Conservation (phyloP, 2,888 invertebrate species). For the Altica lythri region DNA sequence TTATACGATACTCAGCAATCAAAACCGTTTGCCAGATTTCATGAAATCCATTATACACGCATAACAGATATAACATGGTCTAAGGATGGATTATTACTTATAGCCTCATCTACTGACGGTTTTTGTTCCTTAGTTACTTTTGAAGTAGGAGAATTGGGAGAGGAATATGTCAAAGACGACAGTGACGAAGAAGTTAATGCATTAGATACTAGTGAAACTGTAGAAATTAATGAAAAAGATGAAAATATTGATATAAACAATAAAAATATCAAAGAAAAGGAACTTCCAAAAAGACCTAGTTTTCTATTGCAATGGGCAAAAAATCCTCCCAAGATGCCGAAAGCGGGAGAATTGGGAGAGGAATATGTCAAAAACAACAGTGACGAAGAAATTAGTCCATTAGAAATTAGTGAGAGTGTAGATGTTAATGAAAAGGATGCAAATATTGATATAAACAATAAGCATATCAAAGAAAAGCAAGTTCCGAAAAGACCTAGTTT, state of each 20-base stretch:
- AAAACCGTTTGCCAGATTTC: slow-evolving; percentile 77
- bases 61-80: slow-evolving; percentile 91
- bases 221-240: slow-evolving; percentile 42
- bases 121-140: slow-evolving; percentile 87
- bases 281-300: slow-evolving; percentile 44
- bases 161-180: slow-evolving; percentile 59
- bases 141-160: slow-evolving; percentile 72
- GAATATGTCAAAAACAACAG: neutral
- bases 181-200: slow-evolving; percentile 49
- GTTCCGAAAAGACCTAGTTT: slow-evolving; percentile 48
- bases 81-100: slow-evolving; percentile 72
- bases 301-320: slow-evolving; percentile 52
- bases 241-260: slow-evolving; percentile 40
- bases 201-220: slow-evolving; percentile 45
- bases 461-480: slow-evolving; percentile 13
- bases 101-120: slow-evolving; percentile 87
- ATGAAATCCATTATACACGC: slow-evolving; percentile 88
- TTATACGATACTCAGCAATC: slow-evolving; percentile 87
- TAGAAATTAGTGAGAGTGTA: neutral
- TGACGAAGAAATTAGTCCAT: neutral
- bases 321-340: slow-evolving; percentile 34
- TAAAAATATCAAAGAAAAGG: slow-evolving; percentile 29
- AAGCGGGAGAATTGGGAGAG: neutral
- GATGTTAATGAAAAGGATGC: neutral
- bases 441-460: slow-evolving; percentile 6